phyloP scores from a whole-genome alignment of 2,888 invertebrate genomes.

The Drosophila incognita region DNA sequence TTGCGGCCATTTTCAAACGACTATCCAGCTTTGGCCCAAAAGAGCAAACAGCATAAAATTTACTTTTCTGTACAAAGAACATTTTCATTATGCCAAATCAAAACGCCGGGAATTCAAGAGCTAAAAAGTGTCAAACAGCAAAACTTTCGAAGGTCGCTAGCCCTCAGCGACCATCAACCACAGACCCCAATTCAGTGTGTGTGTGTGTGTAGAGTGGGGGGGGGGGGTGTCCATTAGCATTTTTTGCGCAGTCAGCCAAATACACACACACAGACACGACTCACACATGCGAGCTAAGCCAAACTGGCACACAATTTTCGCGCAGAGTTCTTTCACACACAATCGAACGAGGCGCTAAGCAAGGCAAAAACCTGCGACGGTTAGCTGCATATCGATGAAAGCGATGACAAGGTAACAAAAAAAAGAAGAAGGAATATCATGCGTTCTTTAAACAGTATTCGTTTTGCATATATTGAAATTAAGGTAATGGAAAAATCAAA shows the following conservation, averaged over 20 bases:
- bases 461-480: conserved; percentile 3
- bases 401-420: conserved; percentile 20
- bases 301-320: conserved; percentile 6
- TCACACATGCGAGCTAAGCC: conserved; percentile 3
- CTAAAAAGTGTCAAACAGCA: conserved; percentile 28
- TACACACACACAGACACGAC: conserved; percentile 13
- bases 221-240: not conserved
- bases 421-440: conserved; percentile 7
- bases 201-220: not conserved
- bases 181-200: not conserved
- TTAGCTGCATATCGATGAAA: conserved; percentile 43
- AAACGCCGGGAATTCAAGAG: conserved; percentile 27
- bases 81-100: conserved; percentile 37
- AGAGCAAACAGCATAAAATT: conserved; percentile 29
- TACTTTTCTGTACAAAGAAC: conserved; percentile 35
- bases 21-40: conserved; percentile 11
- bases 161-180: conserved; percentile 8
- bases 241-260: conserved; percentile 18
- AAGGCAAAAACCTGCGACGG: conserved; percentile 8
- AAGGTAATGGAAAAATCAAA: conserved; percentile 14
- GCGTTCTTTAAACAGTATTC: not conserved
- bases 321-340: conserved; percentile 15
- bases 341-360: conserved; percentile 2
- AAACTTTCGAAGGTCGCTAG: conserved; percentile 31
- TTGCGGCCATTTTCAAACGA: conserved; percentile 3